phyloP scores from a whole-genome alignment of 2,888 invertebrate species.

The Drosophila incognita region DNA sequence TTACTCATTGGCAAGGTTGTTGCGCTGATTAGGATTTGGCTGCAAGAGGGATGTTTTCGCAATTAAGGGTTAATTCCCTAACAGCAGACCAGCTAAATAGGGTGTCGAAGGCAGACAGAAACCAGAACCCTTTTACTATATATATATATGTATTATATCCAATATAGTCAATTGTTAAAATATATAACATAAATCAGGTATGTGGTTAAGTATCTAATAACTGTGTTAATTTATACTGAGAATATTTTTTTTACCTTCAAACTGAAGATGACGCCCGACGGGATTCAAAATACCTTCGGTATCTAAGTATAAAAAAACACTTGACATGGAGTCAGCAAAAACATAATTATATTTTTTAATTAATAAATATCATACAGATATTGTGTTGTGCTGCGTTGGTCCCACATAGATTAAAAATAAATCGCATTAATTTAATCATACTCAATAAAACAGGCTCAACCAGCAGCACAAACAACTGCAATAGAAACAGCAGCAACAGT shows the following conservation, averaged over 20 bases:
- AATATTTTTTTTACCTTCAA: neutral
- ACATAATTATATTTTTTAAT: neutral
- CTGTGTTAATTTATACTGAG: neutral
- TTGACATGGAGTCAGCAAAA: neutral
- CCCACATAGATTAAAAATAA: neutral
- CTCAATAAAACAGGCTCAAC: conserved; percentile 57
- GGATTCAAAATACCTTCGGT: neutral
- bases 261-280: neutral
- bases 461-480: conserved; percentile 26
- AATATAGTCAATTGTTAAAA: neutral
- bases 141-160: neutral
- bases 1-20: conserved; percentile 18
- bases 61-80: neutral
- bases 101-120: neutral
- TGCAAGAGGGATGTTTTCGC: neutral
- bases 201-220: neutral
- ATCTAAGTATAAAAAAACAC: neutral
- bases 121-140: neutral
- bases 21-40: neutral
- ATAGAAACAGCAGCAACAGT: conserved; percentile 22
- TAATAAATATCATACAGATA: neutral
- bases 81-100: neutral
- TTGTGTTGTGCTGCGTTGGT: neutral
- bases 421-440: conserved; percentile 30
- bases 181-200: neutral